A percentile compares a stretch with the other conserved stretches of the same genome.
phyloP scores from a whole-genome alignment of 1,140 invertebrate species.

The Drosophila willistoni region DNA sequence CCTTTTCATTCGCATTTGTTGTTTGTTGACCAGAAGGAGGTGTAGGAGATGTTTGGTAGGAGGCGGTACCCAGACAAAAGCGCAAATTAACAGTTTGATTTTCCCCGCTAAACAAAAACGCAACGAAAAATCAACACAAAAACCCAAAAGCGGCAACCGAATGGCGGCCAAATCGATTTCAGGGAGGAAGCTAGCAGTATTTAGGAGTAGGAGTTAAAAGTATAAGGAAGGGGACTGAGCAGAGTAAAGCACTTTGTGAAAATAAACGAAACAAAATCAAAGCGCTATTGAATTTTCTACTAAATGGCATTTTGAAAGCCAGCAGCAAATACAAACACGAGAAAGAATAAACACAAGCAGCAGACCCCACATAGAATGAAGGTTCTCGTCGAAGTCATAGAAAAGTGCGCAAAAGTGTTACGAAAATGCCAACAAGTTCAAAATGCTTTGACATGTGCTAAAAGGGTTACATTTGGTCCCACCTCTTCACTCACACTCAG shows the following conservation, averaged over 20 bases:
- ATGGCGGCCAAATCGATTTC: constrained; percentile 69
- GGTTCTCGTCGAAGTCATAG: constrained; percentile 50
- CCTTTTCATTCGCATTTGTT: constrained; percentile 39
- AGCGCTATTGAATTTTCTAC: constrained; percentile 79
- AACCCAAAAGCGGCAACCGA: constrained; percentile 30
- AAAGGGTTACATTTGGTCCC: constrained; percentile 52
- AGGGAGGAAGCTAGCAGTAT: background rate
- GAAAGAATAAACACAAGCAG: constrained; percentile 31
- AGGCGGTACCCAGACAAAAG: constrained; percentile 66
- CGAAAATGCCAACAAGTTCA: constrained; percentile 74
- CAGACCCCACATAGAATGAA: constrained; percentile 21
- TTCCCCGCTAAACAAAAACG: constrained; percentile 75
- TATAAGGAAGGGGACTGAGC: background rate
- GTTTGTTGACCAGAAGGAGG: constrained; percentile 36
- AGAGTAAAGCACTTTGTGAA: constrained; percentile 65
- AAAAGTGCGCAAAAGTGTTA: constrained; percentile 73
- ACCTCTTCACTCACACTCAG: background rate
- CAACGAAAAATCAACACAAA: constrained; percentile 74
- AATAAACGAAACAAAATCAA: constrained; percentile 80
- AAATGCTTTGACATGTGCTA: constrained; percentile 78
- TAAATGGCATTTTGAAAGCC: constrained; percentile 78
- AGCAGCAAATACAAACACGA: constrained; percentile 41
- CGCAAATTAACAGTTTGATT: constrained; percentile 81
- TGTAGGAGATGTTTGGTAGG: constrained; percentile 24
- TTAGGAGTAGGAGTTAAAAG: background rate